These are phyloP conservation scores for Tromatobia lineatoria DNA, from an alignment of 2,888 invertebrate genomes.

Conservation along the genomic window DNA sequence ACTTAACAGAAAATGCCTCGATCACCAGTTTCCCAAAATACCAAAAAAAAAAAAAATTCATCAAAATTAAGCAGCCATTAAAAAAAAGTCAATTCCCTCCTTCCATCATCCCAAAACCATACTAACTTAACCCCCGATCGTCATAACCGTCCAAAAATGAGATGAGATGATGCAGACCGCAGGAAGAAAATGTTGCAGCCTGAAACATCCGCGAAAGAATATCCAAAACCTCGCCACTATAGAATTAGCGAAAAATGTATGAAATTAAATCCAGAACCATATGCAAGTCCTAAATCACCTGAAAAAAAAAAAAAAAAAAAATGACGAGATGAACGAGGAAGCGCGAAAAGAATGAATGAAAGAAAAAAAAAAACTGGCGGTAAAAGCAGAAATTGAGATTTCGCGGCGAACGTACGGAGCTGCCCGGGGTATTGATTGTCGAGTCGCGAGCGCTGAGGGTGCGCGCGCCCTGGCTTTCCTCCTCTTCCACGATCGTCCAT, in stretches of 20 bases:
- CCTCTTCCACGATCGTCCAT: conserved; percentile 57
- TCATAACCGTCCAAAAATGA: no score
- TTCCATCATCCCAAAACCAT: no score
- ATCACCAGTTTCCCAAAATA: no score
- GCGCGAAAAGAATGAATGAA: conserved; percentile 33
- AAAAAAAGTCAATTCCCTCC: no score
- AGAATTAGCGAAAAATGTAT: background rate
- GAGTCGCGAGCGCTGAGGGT: conserved; percentile 73
- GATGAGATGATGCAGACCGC: no score
- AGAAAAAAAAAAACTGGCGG: conserved; percentile 38
- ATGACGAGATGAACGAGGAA: background rate
- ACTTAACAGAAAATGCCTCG: no score
- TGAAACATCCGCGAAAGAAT: no score
- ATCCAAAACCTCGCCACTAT: no score
- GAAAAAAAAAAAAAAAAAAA: background rate
- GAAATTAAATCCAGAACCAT: background rate
- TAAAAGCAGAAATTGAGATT: conserved; percentile 78
- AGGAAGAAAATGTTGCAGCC: no score
- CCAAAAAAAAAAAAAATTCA: no score
- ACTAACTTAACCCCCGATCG: no score
- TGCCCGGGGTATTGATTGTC: conserved; percentile 84
- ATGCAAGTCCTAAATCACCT: background rate
- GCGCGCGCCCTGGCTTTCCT: conserved; percentile 75
- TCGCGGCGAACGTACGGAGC: conserved; percentile 80
- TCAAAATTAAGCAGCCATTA: no score